phyloP scores from a whole-genome alignment of 2,888 invertebrate species.

The Eugnorisma glareosa region DNA sequence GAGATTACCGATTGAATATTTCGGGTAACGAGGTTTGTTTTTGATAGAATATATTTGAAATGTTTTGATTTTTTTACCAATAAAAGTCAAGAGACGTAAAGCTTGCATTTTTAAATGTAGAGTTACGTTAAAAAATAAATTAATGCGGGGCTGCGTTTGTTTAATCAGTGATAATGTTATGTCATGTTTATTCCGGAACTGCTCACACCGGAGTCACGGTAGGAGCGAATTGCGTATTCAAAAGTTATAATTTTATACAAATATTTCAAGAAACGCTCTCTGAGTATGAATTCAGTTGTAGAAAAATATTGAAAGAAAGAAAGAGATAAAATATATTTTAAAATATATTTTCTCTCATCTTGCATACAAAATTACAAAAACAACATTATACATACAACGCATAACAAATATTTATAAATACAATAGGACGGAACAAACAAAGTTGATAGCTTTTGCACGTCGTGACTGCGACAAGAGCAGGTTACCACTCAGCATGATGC shows the following conservation, averaged over 20 bases:
- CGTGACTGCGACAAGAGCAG: too few relatives aligned
- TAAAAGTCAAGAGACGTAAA: too few relatives aligned
- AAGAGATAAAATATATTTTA: too few relatives aligned
- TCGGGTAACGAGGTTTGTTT: background rate
- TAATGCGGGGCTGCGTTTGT: background rate
- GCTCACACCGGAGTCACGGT: background rate
- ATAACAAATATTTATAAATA: too few relatives aligned
- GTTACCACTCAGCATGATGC: too few relatives aligned
- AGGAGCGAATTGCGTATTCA: slow-evolving; percentile 3
- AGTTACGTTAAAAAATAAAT: too few relatives aligned
- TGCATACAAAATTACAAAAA: too few relatives aligned
- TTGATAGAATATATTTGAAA: background rate
- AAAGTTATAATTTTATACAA: slow-evolving; percentile 27
- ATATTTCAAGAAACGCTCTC: background rate
- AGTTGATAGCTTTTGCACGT: too few relatives aligned
- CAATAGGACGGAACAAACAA: too few relatives aligned
- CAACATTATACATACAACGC: too few relatives aligned
- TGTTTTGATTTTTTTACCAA: background rate
- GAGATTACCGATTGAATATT: slow-evolving; percentile 31
- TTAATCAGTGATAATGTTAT: background rate
- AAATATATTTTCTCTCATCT: too few relatives aligned
- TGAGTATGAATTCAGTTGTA: background rate
- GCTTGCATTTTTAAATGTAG: too few relatives aligned
- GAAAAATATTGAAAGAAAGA: background rate
- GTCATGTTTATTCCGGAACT: background rate